These are phyloP conservation scores for Ptychodera flava DNA, from an alignment of 35 echinoderm and acorn worm genomes.

Conservation along the genomic window DNA sequence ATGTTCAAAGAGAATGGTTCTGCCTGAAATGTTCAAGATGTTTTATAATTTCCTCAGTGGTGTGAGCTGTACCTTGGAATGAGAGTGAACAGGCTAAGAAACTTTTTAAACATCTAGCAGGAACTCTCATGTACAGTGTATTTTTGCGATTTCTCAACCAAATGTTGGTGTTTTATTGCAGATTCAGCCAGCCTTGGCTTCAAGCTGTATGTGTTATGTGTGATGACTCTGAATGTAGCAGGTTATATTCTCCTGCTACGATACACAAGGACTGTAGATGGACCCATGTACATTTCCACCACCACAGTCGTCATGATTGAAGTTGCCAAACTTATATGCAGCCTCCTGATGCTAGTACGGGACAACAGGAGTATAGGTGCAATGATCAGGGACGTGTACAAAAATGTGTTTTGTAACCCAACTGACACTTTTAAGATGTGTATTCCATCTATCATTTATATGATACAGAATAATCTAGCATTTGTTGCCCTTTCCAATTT, in stretches of 20 bases:
- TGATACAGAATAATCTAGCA: slow-evolving; percentile 95
- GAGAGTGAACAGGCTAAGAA: no score
- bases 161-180: no score
- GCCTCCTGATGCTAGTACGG: slow-evolving; percentile 51
- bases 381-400: slow-evolving; percentile 79
- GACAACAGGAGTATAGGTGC: slow-evolving; percentile 53
- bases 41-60: no score
- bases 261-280: slow-evolving; percentile 51
- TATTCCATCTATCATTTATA: slow-evolving; percentile 84
- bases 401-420: slow-evolving; percentile 64
- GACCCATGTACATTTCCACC: slow-evolving; percentile 53
- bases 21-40: no score
- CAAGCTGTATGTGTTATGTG: slow-evolving; percentile 78
- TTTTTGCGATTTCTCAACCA: no score
- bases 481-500: slow-evolving; percentile 89
- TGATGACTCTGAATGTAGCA: slow-evolving; percentile 82
- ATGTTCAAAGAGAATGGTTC: no score
- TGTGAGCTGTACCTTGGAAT: no score
- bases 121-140: no score
- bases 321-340: slow-evolving; percentile 66
- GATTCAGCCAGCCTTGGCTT: slow-evolving; percentile 73
- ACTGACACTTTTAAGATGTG: slow-evolving; percentile 89
- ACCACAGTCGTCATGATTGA: slow-evolving; percentile 81
- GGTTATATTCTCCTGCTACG: slow-evolving; percentile 84
- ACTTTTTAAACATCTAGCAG: no score